Evolutionary conservation across 2,888 invertebrate genomes (phyloP).

Genomic region (Ophion slaviceki): DNA sequence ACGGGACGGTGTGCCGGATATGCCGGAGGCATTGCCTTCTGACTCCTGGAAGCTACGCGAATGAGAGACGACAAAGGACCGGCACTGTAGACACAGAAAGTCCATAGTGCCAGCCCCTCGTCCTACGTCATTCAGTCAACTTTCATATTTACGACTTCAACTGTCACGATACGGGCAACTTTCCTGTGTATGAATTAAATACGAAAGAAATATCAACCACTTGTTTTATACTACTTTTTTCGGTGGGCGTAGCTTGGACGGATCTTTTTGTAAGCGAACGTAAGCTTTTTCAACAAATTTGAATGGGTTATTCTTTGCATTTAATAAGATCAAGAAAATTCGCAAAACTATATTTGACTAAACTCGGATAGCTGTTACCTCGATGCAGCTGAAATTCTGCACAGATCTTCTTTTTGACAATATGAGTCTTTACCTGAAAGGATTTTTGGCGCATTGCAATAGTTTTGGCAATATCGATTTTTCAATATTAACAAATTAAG

Average conservation of each 20-base stretch:
- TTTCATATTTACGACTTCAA: not conserved
- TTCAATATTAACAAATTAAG: too few relatives aligned
- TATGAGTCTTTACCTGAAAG: too few relatives aligned
- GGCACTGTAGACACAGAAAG: constrained; percentile 1
- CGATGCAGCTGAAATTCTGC: too few relatives aligned
- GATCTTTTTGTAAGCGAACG: not conserved
- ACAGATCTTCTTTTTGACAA: too few relatives aligned
- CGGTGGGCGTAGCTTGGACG: not conserved
- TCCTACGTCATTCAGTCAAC: not conserved
- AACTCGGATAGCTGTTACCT: too few relatives aligned
- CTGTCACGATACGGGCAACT: not conserved
- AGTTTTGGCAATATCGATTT: too few relatives aligned
- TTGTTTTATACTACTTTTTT: not conserved
- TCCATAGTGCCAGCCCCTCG: not conserved
- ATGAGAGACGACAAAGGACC: constrained; percentile 27
- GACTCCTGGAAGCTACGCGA: not conserved
- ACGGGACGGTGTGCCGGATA: constrained; percentile 33
- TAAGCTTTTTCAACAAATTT: not conserved
- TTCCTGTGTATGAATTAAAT: constrained; percentile 15
- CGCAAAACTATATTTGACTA: not conserved
- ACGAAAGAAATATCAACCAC: not conserved
- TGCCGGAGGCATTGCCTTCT: constrained; percentile 47
- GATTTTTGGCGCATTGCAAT: too few relatives aligned
- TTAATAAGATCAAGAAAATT: not conserved
- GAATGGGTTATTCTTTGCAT: not conserved